phyloP scores from a whole-genome alignment of 2,113 vertebrate species.

The Candoia aspera region DNA sequence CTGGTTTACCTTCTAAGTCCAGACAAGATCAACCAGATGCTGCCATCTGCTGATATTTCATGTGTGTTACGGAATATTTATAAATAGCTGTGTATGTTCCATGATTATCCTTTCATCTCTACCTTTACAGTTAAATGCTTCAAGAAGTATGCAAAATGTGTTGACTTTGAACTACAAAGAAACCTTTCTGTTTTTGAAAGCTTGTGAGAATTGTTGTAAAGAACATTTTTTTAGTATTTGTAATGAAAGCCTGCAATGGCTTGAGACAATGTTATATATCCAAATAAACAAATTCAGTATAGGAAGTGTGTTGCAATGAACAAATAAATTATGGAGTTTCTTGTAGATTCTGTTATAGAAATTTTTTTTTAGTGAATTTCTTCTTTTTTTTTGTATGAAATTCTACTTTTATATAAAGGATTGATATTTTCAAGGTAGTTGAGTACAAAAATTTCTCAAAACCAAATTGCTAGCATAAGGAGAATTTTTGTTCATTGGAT shows the following conservation, averaged over 20 bases:
- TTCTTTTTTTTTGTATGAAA: neutral
- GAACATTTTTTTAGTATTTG: neutral
- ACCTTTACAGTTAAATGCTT: neutral
- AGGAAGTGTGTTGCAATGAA: neutral
- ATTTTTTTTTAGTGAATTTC: neutral
- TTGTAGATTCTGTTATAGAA: conserved; percentile 18
- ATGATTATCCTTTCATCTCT: neutral
- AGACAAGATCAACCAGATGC: neutral
- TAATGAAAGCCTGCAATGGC: neutral
- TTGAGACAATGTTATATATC: conserved; percentile 1
- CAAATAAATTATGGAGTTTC: neutral
- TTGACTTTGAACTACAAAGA: conserved; percentile 14
- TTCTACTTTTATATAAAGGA: neutral
- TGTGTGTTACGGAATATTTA: neutral
- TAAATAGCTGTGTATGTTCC: neutral
- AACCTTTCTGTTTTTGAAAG: neutral
- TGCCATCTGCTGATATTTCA: neutral
- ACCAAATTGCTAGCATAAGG: neutral
- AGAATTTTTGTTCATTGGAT: neutral
- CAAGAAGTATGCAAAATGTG: neutral
- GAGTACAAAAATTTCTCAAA: neutral
- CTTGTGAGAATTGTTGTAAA: conserved; percentile 4
- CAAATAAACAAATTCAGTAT: conserved; percentile 9
- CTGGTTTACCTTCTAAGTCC: neutral
- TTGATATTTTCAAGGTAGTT: neutral